Conservation (phyloP, 1,140 invertebrate genomes). For the Copidosoma floridanum region DNA sequence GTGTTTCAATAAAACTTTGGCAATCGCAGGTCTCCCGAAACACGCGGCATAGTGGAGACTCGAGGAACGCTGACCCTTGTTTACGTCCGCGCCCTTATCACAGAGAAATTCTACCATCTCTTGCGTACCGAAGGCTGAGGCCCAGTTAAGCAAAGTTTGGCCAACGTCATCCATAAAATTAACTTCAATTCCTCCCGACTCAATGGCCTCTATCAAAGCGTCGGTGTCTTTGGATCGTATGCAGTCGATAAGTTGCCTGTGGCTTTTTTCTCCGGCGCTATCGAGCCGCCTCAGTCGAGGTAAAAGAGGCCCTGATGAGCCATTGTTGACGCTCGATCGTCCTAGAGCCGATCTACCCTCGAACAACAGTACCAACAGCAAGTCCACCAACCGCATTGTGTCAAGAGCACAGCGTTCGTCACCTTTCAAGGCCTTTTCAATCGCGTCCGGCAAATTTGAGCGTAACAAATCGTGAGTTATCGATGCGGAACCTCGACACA, state of each 20-base stretch:
- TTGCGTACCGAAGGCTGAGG: constrained; percentile 95
- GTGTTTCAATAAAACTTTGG: constrained; percentile 88
- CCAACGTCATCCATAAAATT: constrained; percentile 99
- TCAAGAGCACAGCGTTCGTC: constrained; percentile 95
- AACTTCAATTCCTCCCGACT: constrained; percentile 92
- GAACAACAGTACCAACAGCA: constrained; percentile 90
- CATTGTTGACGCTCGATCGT: constrained; percentile 51
- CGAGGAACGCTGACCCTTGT: constrained; percentile 87
- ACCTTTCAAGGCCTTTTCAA: constrained; percentile 91
- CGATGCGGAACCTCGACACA: constrained; percentile 89
- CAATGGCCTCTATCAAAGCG: constrained; percentile 93
- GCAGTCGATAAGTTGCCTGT: constrained; percentile 96
- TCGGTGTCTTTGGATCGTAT: constrained; percentile 98
- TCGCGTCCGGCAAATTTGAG: constrained; percentile 86
- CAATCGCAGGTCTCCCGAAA: constrained; percentile 95
- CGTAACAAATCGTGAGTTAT: constrained; percentile 90
- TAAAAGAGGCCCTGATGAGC: constrained; percentile 61
- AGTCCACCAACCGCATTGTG: constrained; percentile 94
- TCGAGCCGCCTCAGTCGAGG: constrained; percentile 75
- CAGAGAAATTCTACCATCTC: constrained; percentile 99
- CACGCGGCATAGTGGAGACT: constrained; percentile 98
- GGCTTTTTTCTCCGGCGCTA: constrained; percentile 88
- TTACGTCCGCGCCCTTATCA: constrained; percentile 85
- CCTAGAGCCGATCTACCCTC: constrained; percentile 93
- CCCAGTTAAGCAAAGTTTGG: constrained; percentile 98